phyloP scores from a whole-genome alignment of 2,113 vertebrate species.

The Austrofundulus limnaeus region DNA sequence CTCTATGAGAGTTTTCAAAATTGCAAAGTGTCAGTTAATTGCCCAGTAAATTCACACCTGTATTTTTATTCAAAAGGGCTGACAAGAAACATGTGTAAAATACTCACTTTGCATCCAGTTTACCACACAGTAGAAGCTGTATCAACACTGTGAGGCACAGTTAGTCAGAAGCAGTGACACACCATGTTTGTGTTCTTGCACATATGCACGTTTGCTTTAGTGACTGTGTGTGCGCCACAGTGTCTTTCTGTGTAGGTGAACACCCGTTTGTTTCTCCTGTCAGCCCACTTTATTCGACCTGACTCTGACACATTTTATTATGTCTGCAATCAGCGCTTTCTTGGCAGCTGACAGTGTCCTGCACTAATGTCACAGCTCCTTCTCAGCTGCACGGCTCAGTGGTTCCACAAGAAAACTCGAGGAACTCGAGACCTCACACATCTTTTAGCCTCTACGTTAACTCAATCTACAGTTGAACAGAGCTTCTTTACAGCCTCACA shows the following conservation, averaged over 20 bases:
- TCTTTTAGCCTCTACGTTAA: conserved; percentile 24
- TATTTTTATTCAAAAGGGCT: conserved; percentile 24
- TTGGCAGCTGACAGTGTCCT: conserved; percentile 62
- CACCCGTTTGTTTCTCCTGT: conserved; percentile 41
- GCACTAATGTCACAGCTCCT: conserved; percentile 42
- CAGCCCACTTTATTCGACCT: conserved; percentile 54
- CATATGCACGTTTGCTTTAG: conserved; percentile 40
- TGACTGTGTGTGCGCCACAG: conserved; percentile 27
- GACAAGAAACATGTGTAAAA: conserved; percentile 29
- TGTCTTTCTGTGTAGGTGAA: conserved; percentile 30
- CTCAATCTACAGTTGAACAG: conserved; percentile 26
- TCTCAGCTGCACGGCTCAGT: conserved; percentile 20
- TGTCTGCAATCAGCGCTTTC: conserved; percentile 61
- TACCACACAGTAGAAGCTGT: conserved; percentile 6
- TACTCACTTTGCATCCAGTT: conserved; percentile 26
- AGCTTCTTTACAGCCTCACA: no score
- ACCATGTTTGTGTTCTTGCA: conserved; percentile 33
- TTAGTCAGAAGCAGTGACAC: conserved; percentile 29
- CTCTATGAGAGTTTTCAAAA: conserved; percentile 62
- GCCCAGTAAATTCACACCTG: conserved; percentile 48
- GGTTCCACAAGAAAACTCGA: conserved; percentile 34
- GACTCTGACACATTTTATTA: conserved; percentile 62
- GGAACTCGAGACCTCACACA: conserved; percentile 15
- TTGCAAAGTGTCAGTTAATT: conserved; percentile 65
- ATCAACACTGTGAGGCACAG: conserved; percentile 9